These are phyloP conservation scores for Leptodactylus fallax DNA, from an alignment of 2,797 vertebrate genomes.

Conservation along the genomic window DNA sequence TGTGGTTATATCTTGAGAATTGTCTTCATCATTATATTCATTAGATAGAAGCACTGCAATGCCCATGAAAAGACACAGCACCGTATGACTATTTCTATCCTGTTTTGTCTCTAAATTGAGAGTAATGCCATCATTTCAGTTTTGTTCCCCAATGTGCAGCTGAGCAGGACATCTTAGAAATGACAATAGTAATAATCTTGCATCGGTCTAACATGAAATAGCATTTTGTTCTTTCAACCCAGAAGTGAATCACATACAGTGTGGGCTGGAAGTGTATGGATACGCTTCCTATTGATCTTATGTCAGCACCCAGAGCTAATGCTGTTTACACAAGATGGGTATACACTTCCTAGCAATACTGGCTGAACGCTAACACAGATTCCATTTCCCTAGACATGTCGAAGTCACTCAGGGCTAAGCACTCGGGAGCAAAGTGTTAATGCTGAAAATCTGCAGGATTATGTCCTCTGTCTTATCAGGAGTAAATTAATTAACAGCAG, in stretches of 20 bases:
- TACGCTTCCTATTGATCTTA: slow-evolving; percentile 60
- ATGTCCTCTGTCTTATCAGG: neutral
- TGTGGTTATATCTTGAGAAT: no score
- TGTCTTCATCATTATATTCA: no score
- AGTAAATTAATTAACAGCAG: neutral
- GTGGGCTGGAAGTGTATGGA: slow-evolving; percentile 54
- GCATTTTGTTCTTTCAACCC: slow-evolving; percentile 25
- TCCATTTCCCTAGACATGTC: slow-evolving; percentile 57
- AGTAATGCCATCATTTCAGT: neutral
- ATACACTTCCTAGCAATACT: slow-evolving; percentile 57
- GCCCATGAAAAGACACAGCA: neutral
- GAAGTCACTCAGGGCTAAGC: slow-evolving; percentile 63
- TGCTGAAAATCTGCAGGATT: neutral
- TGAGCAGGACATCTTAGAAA: slow-evolving; percentile 3
- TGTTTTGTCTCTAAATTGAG: neutral
- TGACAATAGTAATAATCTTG: slow-evolving; percentile 39
- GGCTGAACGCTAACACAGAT: slow-evolving; percentile 57
- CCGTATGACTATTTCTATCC: neutral
- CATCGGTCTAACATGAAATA: slow-evolving; percentile 12
- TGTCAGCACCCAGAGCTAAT: slow-evolving; percentile 61
- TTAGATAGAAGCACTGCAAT: no score
- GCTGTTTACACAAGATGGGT: slow-evolving; percentile 61
- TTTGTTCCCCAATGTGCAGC: slow-evolving; percentile 31
- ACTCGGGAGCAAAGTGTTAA: neutral
- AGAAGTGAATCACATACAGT: slow-evolving; percentile 50